These are phyloP conservation scores for Zaprionus nigranus DNA, from an alignment of 1,140 invertebrate species.

Conservation along the genomic window DNA sequence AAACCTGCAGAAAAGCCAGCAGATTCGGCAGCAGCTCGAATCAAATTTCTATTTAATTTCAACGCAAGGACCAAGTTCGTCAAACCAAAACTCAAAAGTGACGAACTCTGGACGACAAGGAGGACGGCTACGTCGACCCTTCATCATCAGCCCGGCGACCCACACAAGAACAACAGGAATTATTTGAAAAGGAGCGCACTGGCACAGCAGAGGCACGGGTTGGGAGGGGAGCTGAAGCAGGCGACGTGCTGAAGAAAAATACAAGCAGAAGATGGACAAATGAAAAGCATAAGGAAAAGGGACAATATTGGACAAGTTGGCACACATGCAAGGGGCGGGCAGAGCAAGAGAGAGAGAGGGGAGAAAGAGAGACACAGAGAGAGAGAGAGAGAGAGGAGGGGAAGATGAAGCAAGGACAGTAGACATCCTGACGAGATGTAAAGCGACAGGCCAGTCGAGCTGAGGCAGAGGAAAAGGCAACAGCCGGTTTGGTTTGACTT, in stretches of 20 bases:
- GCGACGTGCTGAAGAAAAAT: slow-evolving; percentile 38
- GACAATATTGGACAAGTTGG: slow-evolving; percentile 78
- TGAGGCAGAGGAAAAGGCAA: slow-evolving; percentile 58
- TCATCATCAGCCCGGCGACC: slow-evolving; percentile 20
- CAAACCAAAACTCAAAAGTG: slow-evolving; percentile 69
- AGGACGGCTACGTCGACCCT: slow-evolving; percentile 16
- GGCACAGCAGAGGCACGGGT: slow-evolving; percentile 36
- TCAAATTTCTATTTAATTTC: slow-evolving; percentile 49
- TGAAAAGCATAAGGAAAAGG: slow-evolving; percentile 78
- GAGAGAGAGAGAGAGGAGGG: not conserved
- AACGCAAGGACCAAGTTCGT: slow-evolving; percentile 64
- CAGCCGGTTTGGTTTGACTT: slow-evolving; percentile 77
- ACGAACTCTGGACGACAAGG: slow-evolving; percentile 55
- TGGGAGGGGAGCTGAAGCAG: slow-evolving; percentile 10
- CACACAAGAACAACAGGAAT: slow-evolving; percentile 52
- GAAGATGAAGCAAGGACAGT: slow-evolving; percentile 3
- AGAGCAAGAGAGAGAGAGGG: slow-evolving; percentile 23
- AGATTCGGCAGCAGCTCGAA: slow-evolving; percentile 17
- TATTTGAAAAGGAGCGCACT: slow-evolving; percentile 42
- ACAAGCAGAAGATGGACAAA: slow-evolving; percentile 77
- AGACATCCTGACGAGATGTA: slow-evolving; percentile 73
- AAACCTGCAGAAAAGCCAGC: slow-evolving; percentile 32
- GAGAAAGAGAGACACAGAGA: not conserved
- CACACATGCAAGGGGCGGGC: slow-evolving; percentile 40
- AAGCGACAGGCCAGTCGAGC: slow-evolving; percentile 62